These are phyloP conservation scores for Ips nitidus DNA, from an alignment of 1,140 invertebrate genomes.

Conservation along the genomic window DNA sequence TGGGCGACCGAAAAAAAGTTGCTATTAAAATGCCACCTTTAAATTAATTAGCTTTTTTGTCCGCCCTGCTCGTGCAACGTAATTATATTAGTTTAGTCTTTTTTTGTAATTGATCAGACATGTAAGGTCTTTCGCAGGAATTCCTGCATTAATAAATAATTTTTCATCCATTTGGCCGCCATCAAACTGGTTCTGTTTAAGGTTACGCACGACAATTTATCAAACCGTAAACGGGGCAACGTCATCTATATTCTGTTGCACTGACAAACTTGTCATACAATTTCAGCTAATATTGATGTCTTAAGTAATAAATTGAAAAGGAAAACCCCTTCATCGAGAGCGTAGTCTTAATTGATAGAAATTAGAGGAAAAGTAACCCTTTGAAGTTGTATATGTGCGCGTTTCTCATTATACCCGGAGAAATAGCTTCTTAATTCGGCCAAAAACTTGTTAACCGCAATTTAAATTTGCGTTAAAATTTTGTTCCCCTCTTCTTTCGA, in stretches of 20 bases:
- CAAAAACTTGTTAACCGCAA: conserved; percentile 38
- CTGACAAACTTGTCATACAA: too few relatives aligned
- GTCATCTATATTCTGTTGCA: too few relatives aligned
- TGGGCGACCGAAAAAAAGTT: not conserved
- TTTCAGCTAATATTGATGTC: too few relatives aligned
- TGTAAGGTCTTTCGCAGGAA: conserved; percentile 2
- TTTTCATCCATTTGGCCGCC: not conserved
- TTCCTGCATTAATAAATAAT: conserved; percentile 10
- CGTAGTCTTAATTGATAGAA: conserved; percentile 29
- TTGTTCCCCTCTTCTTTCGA: conserved; percentile 28
- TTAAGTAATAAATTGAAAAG: too few relatives aligned
- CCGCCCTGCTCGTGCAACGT: conserved; percentile 1
- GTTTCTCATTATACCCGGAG: conserved; percentile 29
- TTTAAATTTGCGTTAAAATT: conserved; percentile 38
- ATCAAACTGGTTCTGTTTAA: not conserved
- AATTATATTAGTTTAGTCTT: not conserved
- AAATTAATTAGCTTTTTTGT: conserved; percentile 11
- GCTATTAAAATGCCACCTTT: conserved; percentile 14
- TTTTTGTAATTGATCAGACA: conserved; percentile 2
- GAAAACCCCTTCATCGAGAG: conserved; percentile 1
- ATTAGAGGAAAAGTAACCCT: conserved; percentile 33
- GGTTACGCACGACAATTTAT: not conserved
- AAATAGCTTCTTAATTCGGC: conserved; percentile 36
- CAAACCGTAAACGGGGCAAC: not conserved
- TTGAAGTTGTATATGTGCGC: conserved; percentile 29